These are phyloP conservation scores for Adelosebastes latens DNA, from an alignment of 2,797 vertebrate species.

Conservation along the genomic window DNA sequence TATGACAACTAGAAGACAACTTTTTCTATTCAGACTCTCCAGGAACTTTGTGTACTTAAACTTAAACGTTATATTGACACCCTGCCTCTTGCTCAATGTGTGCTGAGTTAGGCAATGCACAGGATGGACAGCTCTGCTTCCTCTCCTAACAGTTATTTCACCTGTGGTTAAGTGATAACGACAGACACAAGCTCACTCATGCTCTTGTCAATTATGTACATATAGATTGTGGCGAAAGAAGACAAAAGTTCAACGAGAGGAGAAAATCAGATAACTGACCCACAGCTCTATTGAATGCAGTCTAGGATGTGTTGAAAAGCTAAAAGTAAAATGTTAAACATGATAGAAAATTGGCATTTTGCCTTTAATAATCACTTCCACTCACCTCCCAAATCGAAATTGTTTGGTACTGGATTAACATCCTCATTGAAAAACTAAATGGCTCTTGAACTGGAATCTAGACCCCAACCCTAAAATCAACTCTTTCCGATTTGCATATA, in stretches of 20 bases:
- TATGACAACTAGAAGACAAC: background rate
- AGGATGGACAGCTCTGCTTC: background rate
- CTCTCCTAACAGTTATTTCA: constrained; percentile 2
- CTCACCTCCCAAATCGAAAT: constrained; percentile 83
- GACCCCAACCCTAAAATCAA: background rate
- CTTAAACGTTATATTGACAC: background rate
- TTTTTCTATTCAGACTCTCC: background rate
- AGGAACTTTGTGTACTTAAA: background rate
- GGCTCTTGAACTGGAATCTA: constrained; percentile 23
- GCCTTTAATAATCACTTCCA: constrained; percentile 65
- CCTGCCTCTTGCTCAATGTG: background rate
- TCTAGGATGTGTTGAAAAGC: constrained; percentile 79
- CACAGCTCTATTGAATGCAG: constrained; percentile 78
- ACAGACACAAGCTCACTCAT: background rate
- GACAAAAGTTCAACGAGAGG: background rate
- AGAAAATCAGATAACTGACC: constrained; percentile 8
- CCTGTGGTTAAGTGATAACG: background rate
- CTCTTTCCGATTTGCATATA: constrained; percentile 22
- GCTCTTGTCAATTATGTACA: constrained; percentile 5
- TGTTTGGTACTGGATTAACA: constrained; percentile 25
- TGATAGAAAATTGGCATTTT: constrained; percentile 87
- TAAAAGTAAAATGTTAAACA: constrained; percentile 74
- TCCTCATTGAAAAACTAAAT: constrained; percentile 50
- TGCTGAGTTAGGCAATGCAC: background rate
- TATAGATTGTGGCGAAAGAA: background rate